Conservation (phyloP, 92 coral and sea anemone species). For the Porites lobata region DNA sequence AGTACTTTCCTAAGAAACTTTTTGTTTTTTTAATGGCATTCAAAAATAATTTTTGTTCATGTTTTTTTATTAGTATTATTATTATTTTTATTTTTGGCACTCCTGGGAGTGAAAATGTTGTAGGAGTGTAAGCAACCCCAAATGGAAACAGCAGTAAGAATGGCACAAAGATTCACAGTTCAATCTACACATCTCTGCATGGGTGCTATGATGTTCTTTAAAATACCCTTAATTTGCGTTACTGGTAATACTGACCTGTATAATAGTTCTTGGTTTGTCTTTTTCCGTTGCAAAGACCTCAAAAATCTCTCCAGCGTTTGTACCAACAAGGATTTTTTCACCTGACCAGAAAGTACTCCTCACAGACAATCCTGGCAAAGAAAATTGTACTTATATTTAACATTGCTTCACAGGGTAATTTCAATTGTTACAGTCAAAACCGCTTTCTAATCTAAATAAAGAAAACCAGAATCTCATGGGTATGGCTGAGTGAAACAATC, state of each 20-base stretch:
- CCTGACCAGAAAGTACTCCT: slow-evolving; percentile 96
- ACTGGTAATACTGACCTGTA: slow-evolving; percentile 69
- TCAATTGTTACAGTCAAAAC: too few relatives aligned
- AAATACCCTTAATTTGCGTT: neutral
- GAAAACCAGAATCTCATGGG: too few relatives aligned
- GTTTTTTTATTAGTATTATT: too few relatives aligned
- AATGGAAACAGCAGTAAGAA: too few relatives aligned
- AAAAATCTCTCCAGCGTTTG: slow-evolving; percentile 97
- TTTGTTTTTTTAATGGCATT: neutral
- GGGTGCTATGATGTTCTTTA: too few relatives aligned
- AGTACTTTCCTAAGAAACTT: too few relatives aligned
- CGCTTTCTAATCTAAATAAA: too few relatives aligned
- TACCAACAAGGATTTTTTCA: slow-evolving; percentile 95
- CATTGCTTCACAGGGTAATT: too few relatives aligned
- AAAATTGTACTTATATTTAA: neutral
- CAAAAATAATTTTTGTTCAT: neutral
- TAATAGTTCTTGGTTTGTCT: slow-evolving; percentile 94
- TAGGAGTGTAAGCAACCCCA: too few relatives aligned
- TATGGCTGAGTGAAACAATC: too few relatives aligned
- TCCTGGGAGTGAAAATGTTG: neutral
- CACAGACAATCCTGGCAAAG: slow-evolving; percentile 84
- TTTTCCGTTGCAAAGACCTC: slow-evolving; percentile 95
- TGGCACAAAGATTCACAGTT: too few relatives aligned
- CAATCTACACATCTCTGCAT: too few relatives aligned
- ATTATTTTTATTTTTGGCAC: neutral